Base-by-base conservation (phyloP, 2,888 invertebrate genomes). In the Hirtodrosophila duncani region DNA sequence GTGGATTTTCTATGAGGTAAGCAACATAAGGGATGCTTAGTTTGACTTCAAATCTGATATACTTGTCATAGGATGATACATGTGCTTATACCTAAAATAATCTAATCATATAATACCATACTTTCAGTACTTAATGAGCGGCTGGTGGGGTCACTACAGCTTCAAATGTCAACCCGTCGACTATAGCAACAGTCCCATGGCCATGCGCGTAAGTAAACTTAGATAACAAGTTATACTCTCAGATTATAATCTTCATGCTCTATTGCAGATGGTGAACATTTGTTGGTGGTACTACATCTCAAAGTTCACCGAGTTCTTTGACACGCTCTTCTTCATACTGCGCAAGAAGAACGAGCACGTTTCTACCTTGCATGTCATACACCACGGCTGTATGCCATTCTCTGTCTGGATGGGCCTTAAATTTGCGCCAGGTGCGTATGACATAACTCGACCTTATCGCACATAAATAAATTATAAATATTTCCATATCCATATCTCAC, bases 251-350 rank as follows among this genome's bases (percentile, higher is more conserved):
- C 10, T 44, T 74, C 78, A 53, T 11, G 77, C 77, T 61, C 7
- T 57, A 63, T 83, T 88, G 30, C 87, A 94, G 94, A 97, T 98
- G 95, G 95, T 94, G 42, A 90, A 91, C 80, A 94, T 94, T 27
- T 96, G 96, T 88, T 98, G 97, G 96, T 96, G 95, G 96, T 98
- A 97, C 88, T 97, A 95, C 89, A 92, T 98, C 88, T 95, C 97
- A 83, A 98, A 98, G 88, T 97, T 97, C 88, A 95, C 97, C 78
- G 98, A 98, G 88, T 96, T 98, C 88, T 92, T 96, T 85, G 98
- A 98, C 89, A 98, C 98, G 82, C 93, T 97, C 81, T 98, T 97
- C 91, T 98, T 98, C 89, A 94, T 97, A 77, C 88, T 97, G 86
- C 91, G 97, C 67, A 97, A 97, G 89, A 98, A 98, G 89, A 93